Conservation (phyloP, 2,888 invertebrate genomes). For the Epirrita christyi region DNA sequence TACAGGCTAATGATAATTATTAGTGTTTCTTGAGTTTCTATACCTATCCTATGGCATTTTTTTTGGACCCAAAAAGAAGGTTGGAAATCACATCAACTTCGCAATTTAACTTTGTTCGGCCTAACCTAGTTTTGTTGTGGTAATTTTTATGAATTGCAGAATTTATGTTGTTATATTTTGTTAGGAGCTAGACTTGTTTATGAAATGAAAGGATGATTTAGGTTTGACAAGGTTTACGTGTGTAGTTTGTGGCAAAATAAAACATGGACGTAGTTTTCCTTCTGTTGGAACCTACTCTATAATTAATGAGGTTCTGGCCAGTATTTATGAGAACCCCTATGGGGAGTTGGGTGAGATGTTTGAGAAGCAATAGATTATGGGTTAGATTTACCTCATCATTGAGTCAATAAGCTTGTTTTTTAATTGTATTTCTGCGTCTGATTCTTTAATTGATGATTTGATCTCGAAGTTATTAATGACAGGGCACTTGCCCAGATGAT, state of each 20-base stretch:
- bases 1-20: too few relatives aligned
- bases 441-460: too few relatives aligned
- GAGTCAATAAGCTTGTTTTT: too few relatives aligned
- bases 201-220: background rate
- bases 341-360: too few relatives aligned
- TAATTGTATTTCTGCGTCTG: too few relatives aligned
- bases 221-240: background rate
- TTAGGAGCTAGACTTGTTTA: background rate
- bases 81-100: constrained; percentile 43
- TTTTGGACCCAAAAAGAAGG: constrained; percentile 6
- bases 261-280: background rate
- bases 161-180: constrained; percentile 5
- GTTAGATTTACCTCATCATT: too few relatives aligned
- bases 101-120: constrained; percentile 49
- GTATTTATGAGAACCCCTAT: too few relatives aligned
- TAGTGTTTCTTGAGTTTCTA: background rate
- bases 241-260: background rate
- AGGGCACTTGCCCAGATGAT: too few relatives aligned
- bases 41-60: constrained; percentile 1
- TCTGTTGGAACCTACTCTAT: too few relatives aligned
- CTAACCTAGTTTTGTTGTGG: constrained; percentile 39
- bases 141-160: constrained; percentile 41
- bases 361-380: too few relatives aligned
- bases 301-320: too few relatives aligned
- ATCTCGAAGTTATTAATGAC: too few relatives aligned